These are phyloP conservation scores for Trogon melanurus DNA, from an alignment of 2,113 vertebrate species.

Conservation along the genomic window DNA sequence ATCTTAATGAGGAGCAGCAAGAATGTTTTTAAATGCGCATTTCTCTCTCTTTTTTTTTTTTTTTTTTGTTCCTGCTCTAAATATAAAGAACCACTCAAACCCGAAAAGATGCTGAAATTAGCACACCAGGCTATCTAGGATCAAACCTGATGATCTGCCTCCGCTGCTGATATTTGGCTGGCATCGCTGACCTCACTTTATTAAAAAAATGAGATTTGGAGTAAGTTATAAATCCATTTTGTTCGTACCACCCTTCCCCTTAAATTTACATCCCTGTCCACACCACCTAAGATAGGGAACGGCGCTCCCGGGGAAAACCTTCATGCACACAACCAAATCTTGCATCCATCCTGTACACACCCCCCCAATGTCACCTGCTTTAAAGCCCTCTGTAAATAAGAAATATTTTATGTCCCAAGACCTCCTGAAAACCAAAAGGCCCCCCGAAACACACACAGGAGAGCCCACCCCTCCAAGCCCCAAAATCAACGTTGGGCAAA, in stretches of 20 bases:
- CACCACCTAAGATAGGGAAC: not conserved
- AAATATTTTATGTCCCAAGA: not conserved
- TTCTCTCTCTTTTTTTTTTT: not conserved
- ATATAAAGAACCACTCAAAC: not conserved
- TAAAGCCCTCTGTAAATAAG: not conserved
- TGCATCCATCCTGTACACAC: not conserved
- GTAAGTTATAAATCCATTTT: not conserved
- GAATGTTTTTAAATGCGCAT: not conserved
- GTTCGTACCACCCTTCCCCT: not conserved
- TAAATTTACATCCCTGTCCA: not conserved
- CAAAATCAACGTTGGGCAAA: fast-evolving
- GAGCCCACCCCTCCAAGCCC: not conserved
- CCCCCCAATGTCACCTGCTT: not conserved
- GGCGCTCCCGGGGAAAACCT: not conserved
- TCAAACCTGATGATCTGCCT: not conserved
- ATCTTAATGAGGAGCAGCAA: conserved; percentile 19
- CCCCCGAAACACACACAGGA: not conserved
- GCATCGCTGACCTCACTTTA: not conserved
- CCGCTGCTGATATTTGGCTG: not conserved
- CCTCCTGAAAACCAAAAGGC: fast-evolving
- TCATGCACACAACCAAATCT: not conserved
- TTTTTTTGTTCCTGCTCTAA: not conserved
- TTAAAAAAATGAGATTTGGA: not conserved
- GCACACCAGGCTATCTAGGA: not conserved
- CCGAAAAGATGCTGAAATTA: not conserved